Evolutionary conservation across 2,797 vertebrate species (phyloP).

Genomic region (Myoxocephalus aenaeus): DNA sequence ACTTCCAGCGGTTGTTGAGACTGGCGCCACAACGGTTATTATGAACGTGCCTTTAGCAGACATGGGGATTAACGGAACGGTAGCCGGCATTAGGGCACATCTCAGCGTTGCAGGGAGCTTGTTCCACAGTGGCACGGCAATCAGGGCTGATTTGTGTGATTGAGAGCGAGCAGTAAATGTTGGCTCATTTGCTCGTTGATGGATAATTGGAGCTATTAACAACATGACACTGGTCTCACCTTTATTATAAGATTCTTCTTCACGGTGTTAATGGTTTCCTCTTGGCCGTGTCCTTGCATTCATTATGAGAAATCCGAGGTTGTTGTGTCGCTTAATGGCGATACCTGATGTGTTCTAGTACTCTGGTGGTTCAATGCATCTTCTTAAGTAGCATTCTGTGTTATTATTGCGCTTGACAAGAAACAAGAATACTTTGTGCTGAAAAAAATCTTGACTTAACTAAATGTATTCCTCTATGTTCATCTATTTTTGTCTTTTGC

Average conservation of each 20-base stretch:
- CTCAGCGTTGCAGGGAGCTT: constrained; percentile 48
- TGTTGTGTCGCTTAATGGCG: constrained; percentile 59
- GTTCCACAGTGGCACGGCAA: constrained; percentile 58
- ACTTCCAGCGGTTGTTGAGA: constrained; percentile 11
- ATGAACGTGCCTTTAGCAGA: constrained; percentile 48
- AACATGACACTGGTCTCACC: constrained; percentile 74
- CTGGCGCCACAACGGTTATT: constrained; percentile 20
- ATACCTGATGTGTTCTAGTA: constrained; percentile 40
- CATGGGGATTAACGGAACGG: constrained; percentile 50
- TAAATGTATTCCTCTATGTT: constrained; percentile 2
- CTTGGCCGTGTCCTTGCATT: constrained; percentile 68
- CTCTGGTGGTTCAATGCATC: constrained; percentile 34
- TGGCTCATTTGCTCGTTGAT: constrained; percentile 76
- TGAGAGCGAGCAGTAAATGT: constrained; percentile 68
- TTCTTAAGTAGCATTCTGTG: constrained; percentile 12
- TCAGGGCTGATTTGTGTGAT: constrained; percentile 74
- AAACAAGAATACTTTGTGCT: constrained; percentile 13
- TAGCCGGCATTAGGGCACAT: constrained; percentile 52
- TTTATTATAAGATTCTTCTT: constrained; percentile 72
- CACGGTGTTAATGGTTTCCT: constrained; percentile 70
- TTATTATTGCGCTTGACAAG: constrained; percentile 12
- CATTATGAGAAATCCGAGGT: constrained; percentile 55
- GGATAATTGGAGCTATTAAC: constrained; percentile 79
- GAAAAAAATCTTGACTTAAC: not conserved
- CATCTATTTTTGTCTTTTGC: constrained; percentile 38